Evolutionary conservation across 2,113 vertebrate species (phyloP).

Genomic region (Hiodon alosoides): DNA sequence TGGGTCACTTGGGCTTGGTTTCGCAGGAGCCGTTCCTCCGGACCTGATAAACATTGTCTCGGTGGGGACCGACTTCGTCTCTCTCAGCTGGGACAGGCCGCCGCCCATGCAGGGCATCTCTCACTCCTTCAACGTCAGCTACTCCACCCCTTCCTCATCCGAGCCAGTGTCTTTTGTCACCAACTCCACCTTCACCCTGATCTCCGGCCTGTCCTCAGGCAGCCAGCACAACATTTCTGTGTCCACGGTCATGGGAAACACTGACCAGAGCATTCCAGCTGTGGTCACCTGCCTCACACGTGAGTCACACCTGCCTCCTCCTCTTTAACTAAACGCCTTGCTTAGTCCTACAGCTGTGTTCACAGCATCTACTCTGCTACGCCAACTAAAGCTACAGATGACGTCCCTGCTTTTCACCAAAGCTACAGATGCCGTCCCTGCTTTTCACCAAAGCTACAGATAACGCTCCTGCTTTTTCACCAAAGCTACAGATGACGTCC

Average conservation of each 20-base stretch:
- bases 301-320: not conserved
- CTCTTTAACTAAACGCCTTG: not conserved
- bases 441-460: no score
- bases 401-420: no score
- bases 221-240: constrained; percentile 1
- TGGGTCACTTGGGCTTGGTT: no score
- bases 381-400: no score
- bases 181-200: not conserved
- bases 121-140: constrained; percentile 13
- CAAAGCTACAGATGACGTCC: no score
- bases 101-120: not conserved
- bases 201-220: not conserved
- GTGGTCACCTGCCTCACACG: not conserved
- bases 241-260: not conserved
- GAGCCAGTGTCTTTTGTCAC: not conserved
- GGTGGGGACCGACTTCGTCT: not conserved
- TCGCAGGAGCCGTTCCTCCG: constrained; percentile 10
- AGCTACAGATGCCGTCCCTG: no score
- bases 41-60: not conserved
- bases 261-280: not conserved
- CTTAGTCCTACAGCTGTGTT: not conserved
- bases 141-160: not conserved
- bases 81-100: not conserved
- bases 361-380: not conserved
- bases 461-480: no score